Percentiles rank a stretch among this genome's conserved stretches.
These are phyloP conservation scores for Paramormyrops kingsleyae DNA, from an alignment of 2,113 vertebrate genomes.

Conservation along the genomic window DNA sequence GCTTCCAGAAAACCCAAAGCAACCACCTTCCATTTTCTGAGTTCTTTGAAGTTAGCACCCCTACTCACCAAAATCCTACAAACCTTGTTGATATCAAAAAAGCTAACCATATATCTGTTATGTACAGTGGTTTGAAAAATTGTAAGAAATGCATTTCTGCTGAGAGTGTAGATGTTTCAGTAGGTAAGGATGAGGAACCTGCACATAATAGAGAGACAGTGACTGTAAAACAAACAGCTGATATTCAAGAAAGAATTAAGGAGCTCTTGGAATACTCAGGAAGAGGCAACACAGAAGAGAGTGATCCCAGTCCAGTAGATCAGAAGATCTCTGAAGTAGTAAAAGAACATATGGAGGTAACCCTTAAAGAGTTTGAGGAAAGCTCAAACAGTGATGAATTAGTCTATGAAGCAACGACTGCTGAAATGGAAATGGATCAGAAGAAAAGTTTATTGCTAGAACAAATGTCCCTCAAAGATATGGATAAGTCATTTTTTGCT, in stretches of 20 bases:
- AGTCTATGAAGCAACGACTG: constrained; percentile 19
- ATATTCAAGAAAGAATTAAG: constrained; percentile 9
- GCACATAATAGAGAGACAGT: background rate
- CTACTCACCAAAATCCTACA: background rate
- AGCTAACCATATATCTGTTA: background rate
- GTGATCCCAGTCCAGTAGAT: constrained; percentile 50
- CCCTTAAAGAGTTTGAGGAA: constrained; percentile 17
- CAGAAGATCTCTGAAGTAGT: constrained; percentile 62
- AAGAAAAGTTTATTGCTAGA: background rate
- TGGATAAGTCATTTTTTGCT: background rate
- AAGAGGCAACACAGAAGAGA: constrained; percentile 13
- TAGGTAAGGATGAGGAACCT: background rate
- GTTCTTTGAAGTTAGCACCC: background rate
- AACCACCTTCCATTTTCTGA: background rate
- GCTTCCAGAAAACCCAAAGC: too few relatives aligned
- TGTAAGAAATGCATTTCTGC: background rate
- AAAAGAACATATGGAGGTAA: constrained; percentile 49
- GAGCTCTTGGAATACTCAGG: background rate
- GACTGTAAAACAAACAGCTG: background rate
- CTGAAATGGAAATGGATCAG: background rate
- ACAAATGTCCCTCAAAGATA: background rate
- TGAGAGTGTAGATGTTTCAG: background rate
- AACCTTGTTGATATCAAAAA: background rate
- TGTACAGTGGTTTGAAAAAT: background rate
- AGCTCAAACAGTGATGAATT: constrained; percentile 10